Evolutionary conservation across 2,888 invertebrate species (phyloP).

Genomic region (Cylloceria caligata): DNA sequence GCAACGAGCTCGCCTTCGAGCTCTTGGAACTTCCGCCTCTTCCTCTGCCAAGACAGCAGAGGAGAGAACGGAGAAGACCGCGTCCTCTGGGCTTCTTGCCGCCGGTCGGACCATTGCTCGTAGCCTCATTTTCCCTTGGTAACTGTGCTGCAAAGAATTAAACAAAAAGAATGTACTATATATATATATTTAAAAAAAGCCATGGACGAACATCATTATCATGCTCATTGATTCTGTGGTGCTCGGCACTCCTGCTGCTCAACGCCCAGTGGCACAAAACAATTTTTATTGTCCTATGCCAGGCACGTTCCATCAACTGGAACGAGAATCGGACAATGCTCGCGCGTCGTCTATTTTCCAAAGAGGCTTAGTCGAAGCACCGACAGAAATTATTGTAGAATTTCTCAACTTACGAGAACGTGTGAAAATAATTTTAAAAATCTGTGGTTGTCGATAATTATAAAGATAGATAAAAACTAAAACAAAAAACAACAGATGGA

Average conservation of each 20-base stretch:
- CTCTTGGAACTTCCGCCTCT: constrained; percentile 87
- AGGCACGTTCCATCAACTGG: constrained; percentile 47
- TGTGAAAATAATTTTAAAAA: too few species aligned
- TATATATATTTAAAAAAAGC: constrained; percentile 6
- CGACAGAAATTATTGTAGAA: constrained; percentile 13
- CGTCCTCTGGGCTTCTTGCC: constrained; percentile 88
- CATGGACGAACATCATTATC: constrained; percentile 49
- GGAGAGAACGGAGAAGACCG: constrained; percentile 93
- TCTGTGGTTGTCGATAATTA: background rate
- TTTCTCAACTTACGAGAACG: too few species aligned
- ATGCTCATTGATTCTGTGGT: constrained; percentile 42
- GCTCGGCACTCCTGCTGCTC: constrained; percentile 47
- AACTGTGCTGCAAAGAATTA: constrained; percentile 84
- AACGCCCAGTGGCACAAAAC: constrained; percentile 37
- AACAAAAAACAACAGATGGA: background rate
- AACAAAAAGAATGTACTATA: constrained; percentile 26
- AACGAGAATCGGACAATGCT: constrained; percentile 60
- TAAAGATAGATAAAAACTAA: background rate
- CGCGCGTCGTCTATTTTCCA: constrained; percentile 50
- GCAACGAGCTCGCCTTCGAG: constrained; percentile 84
- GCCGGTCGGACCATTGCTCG: constrained; percentile 86
- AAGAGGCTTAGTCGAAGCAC: background rate
- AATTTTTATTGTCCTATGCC: constrained; percentile 51
- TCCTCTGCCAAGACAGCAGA: constrained; percentile 91
- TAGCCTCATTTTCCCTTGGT: constrained; percentile 87